phyloP scores from a whole-genome alignment of 2,113 vertebrate species.

The Pachycephala philippinensis region DNA sequence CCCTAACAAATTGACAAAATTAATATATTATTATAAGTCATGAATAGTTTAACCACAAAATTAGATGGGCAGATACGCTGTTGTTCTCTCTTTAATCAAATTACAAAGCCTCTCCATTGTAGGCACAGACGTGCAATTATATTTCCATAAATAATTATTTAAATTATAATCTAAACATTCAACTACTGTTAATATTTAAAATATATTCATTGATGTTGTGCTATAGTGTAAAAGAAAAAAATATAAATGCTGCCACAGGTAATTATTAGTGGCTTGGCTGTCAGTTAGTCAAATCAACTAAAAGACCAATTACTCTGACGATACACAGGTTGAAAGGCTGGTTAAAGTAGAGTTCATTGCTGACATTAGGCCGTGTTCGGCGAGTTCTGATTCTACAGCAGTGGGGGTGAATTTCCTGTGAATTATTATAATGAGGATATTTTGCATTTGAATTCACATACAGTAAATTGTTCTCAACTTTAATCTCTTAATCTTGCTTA shows the following conservation, averaged over 20 bases:
- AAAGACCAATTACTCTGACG: constrained; percentile 85
- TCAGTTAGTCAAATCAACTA: constrained; percentile 83
- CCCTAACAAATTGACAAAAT: constrained; percentile 78
- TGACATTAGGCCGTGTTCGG: constrained; percentile 59
- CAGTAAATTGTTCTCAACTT: constrained; percentile 20
- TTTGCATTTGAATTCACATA: constrained; percentile 58
- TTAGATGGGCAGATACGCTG: constrained; percentile 16
- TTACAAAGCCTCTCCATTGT: constrained; percentile 41
- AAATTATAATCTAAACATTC: constrained; percentile 72
- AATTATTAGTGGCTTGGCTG: constrained; percentile 78
- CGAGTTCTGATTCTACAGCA: constrained; percentile 34
- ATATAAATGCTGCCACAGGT: constrained; percentile 75
- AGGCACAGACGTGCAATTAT: constrained; percentile 56
- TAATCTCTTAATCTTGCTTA: not conserved
- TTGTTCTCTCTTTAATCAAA: constrained; percentile 71
- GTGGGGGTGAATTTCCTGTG: not conserved
- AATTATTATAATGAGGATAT: constrained; percentile 76
- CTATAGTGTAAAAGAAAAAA: constrained; percentile 63
- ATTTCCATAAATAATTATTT: constrained; percentile 75
- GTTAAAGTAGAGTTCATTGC: constrained; percentile 75
- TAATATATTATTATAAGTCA: constrained; percentile 74
- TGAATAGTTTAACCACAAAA: constrained; percentile 66
- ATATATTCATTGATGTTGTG: constrained; percentile 57
- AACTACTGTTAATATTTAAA: constrained; percentile 66
- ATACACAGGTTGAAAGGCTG: constrained; percentile 82